Evolutionary conservation across 2,888 invertebrate genomes (phyloP).

Genomic region (Lithophane leautieri): DNA sequence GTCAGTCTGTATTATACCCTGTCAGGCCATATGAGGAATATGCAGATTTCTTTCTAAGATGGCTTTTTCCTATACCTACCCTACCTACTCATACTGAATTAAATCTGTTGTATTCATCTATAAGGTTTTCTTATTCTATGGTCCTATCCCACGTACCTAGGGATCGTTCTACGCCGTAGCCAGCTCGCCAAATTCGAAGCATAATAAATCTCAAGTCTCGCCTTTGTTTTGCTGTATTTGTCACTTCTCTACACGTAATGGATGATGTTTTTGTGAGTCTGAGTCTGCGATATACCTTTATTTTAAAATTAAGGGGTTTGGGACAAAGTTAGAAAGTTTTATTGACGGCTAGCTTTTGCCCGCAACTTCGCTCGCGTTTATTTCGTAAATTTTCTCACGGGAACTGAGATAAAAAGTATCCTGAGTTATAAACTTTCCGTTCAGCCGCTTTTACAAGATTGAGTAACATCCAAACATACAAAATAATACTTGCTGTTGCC

Average conservation of each 20-base stretch:
- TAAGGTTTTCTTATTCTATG: constrained; percentile 4
- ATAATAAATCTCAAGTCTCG: constrained; percentile 61
- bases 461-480: no score
- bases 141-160: not conserved
- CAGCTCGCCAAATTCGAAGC: constrained; percentile 51
- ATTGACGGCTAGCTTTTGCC: no score
- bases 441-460: no score
- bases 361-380: no score
- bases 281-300: constrained; percentile 16
- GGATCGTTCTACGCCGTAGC: constrained; percentile 9
- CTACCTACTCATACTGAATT: not conserved
- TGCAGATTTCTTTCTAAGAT: no score
- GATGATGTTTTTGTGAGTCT: constrained; percentile 57
- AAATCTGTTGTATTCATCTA: not conserved
- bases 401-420: no score
- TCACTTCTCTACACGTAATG: constrained; percentile 53
- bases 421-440: no score
- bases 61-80: not conserved
- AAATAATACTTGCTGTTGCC: no score
- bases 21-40: no score
- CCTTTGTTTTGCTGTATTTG: constrained; percentile 62
- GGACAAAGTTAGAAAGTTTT: not conserved
- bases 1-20: no score
- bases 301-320: constrained; percentile 15
- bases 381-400: no score